These are phyloP conservation scores for Lipotes vexillifer DNA, from an alignment of 2,113 vertebrate species.

Conservation along the genomic window DNA sequence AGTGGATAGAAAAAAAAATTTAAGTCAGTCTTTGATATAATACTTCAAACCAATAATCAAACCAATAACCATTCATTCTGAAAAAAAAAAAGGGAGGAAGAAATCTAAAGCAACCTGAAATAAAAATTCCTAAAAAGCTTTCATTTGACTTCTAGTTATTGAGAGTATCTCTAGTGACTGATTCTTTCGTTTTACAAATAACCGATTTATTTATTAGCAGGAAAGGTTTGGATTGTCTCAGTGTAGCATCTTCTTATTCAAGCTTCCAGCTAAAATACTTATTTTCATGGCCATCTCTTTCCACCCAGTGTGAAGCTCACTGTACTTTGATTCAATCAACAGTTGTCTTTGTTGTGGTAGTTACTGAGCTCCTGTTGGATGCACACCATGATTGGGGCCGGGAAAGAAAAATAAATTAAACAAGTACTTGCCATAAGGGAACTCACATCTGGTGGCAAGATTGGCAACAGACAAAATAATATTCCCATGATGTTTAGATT, in stretches of 20 bases:
- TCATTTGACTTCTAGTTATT: slow-evolving; percentile 34
- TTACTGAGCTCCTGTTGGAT: neutral
- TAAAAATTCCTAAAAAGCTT: slow-evolving; percentile 44
- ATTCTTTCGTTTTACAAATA: slow-evolving; percentile 15
- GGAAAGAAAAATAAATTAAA: neutral
- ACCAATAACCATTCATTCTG: slow-evolving; percentile 28
- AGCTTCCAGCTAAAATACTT: neutral
- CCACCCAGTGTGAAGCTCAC: neutral
- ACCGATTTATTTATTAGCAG: neutral
- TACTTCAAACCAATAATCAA: slow-evolving; percentile 49
- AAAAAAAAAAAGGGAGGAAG: neutral
- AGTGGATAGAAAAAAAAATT: slow-evolving; percentile 16
- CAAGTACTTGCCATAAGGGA: neutral
- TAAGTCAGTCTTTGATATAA: slow-evolving; percentile 45
- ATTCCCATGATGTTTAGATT: neutral
- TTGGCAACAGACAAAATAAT: neutral
- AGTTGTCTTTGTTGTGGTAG: neutral
- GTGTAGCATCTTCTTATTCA: neutral
- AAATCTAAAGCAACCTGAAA: neutral
- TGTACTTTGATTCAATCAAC: neutral
- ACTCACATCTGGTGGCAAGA: neutral
- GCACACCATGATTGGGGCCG: neutral
- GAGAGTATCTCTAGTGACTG: neutral
- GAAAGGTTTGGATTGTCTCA: neutral
- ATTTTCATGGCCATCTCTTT: neutral